Percentiles rank a stretch among this genome's conserved stretches.
These are phyloP conservation scores for Apogon talboti DNA, from an alignment of 2,797 vertebrate genomes.

Conservation along the genomic window DNA sequence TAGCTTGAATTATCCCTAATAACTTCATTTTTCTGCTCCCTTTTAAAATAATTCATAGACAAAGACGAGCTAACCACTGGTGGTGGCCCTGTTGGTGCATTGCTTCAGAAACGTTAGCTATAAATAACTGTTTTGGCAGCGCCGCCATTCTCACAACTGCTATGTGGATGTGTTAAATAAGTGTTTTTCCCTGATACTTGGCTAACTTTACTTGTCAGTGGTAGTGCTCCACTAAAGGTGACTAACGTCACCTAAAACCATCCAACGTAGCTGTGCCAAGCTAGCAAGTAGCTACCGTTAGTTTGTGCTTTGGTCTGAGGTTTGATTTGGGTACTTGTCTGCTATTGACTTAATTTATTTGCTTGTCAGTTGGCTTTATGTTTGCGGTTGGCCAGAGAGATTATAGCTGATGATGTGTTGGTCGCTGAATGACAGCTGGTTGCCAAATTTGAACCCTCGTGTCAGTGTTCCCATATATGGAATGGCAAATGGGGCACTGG, in stretches of 20 bases:
- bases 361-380: slow-evolving; percentile 27
- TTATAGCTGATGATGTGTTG: slow-evolving; percentile 51
- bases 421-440: slow-evolving; percentile 78
- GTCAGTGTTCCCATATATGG: slow-evolving; percentile 87
- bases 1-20: neutral
- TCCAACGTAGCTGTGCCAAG: slow-evolving; percentile 6
- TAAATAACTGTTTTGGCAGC: slow-evolving; percentile 4
- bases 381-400: slow-evolving; percentile 15
- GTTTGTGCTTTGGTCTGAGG: slow-evolving; percentile 2
- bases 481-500: slow-evolving; percentile 83
- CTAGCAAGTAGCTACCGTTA: slow-evolving; percentile 27
- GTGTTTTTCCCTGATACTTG: neutral
- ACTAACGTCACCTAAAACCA: neutral
- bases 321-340: slow-evolving; percentile 19
- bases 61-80: slow-evolving; percentile 79
- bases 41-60: slow-evolving; percentile 69
- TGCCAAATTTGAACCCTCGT: slow-evolving; percentile 84
- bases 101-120: slow-evolving; percentile 46
- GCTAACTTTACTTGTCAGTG: too few species aligned
- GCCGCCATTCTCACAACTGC: slow-evolving; percentile 8
- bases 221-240: neutral
- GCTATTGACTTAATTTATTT: neutral
- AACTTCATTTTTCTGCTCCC: slow-evolving; percentile 40
- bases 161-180: neutral
- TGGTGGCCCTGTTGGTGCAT: slow-evolving; percentile 73